Evolutionary conservation across 2,888 invertebrate species (phyloP).

Genomic region (Machimus atricapillus): DNA sequence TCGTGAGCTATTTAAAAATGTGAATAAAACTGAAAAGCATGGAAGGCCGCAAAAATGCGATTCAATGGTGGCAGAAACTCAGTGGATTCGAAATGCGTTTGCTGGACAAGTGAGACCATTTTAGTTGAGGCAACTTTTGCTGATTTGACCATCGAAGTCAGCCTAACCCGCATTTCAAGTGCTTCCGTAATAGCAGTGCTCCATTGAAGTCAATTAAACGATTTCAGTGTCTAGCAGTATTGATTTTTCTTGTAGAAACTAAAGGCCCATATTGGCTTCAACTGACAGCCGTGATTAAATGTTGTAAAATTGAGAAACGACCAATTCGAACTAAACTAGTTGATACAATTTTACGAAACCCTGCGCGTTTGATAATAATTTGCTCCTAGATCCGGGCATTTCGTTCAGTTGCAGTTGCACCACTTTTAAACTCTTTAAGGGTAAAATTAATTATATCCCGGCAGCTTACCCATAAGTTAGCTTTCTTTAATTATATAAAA

Average conservation of each 20-base stretch:
- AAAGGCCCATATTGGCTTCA: neutral
- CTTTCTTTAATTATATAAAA: slow-evolving; percentile 31
- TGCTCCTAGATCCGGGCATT: neutral
- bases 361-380: neutral
- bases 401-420: neutral
- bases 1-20: neutral
- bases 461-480: neutral
- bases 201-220: slow-evolving; percentile 15
- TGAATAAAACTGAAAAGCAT: neutral
- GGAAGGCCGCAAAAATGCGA: neutral
- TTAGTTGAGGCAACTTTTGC: neutral
- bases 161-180: slow-evolving; percentile 3
- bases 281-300: neutral
- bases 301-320: neutral
- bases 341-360: slow-evolving; percentile 24
- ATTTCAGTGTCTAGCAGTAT: slow-evolving; percentile 25
- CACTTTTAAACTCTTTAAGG: slow-evolving; percentile 9
- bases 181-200: slow-evolving; percentile 24
- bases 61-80: neutral
- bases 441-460: slow-evolving; percentile 21
- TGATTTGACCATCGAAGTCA: slow-evolving; percentile 21
- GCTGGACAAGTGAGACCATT: neutral
- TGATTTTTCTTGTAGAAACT: neutral
- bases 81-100: neutral
- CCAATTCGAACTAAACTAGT: slow-evolving; percentile 1